These are phyloP conservation scores for Hoplostethus mediterraneus DNA, from an alignment of 2,797 vertebrate genomes.

Conservation along the genomic window DNA sequence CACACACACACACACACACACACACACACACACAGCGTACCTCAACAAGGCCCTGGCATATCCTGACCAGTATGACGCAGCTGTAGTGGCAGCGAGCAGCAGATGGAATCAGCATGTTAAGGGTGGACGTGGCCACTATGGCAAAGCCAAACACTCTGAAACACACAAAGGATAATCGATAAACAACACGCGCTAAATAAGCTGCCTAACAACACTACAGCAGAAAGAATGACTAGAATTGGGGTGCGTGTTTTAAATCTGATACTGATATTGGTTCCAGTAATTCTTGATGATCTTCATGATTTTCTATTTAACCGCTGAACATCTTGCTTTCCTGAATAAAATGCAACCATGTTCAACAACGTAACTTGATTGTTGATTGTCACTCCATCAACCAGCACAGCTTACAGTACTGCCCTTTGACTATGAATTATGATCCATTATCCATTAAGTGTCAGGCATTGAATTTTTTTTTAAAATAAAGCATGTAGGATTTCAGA, in stretches of 20 bases:
- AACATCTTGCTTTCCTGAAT: no score
- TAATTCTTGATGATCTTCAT: no score
- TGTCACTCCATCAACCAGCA: background rate
- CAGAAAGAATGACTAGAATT: background rate
- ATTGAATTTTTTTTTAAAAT: no score
- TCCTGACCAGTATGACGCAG: slow-evolving; percentile 93
- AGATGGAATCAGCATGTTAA: slow-evolving; percentile 94
- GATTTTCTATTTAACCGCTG: no score
- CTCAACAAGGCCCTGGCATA: slow-evolving; percentile 95
- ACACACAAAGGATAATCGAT: slow-evolving; percentile 30
- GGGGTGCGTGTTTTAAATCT: no score
- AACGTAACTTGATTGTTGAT: no score
- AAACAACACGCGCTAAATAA: background rate
- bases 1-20: slow-evolving; percentile 2
- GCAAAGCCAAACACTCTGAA: slow-evolving; percentile 93
- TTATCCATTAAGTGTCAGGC: no score
- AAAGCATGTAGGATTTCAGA: no score
- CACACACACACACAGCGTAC: slow-evolving; percentile 70
- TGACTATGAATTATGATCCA: no score
- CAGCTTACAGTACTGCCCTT: background rate
- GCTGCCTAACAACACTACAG: background rate
- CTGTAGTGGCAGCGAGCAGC: slow-evolving; percentile 93
- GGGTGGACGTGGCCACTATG: slow-evolving; percentile 92
- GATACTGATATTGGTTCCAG: no score
- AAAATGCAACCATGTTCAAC: no score